Evolutionary conservation across 2,113 vertebrate species (phyloP).

Genomic region (Cromileptes altivelis): DNA sequence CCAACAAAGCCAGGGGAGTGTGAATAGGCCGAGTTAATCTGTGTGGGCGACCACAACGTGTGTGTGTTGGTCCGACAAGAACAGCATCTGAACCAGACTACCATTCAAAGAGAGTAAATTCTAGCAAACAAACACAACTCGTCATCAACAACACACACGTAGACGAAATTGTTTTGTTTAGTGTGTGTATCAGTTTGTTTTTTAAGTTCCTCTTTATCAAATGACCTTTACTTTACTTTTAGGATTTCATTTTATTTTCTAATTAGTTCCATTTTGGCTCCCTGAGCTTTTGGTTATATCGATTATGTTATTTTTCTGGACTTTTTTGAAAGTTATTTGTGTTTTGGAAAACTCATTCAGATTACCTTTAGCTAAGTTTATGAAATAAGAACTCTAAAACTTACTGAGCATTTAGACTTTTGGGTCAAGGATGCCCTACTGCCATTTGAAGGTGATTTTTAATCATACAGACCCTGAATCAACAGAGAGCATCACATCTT

Average conservation of each 20-base stretch:
- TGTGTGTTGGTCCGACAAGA: neutral
- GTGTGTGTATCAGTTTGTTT: neutral
- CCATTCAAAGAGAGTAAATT: neutral
- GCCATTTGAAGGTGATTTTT: neutral
- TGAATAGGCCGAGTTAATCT: conserved; percentile 10
- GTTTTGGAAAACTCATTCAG: neutral
- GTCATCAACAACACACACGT: neutral
- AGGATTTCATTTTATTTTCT: neutral
- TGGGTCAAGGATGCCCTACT: neutral
- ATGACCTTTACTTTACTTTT: neutral
- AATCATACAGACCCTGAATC: neutral
- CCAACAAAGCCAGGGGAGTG: conserved; percentile 6
- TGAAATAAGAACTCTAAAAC: neutral
- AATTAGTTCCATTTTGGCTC: neutral
- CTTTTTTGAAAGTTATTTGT: neutral
- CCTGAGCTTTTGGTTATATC: neutral
- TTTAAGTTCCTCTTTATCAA: neutral
- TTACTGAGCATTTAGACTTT: neutral
- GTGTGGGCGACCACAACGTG: neutral
- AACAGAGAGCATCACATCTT: neutral
- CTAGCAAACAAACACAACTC: neutral
- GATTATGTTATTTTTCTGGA: neutral
- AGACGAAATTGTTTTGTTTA: neutral
- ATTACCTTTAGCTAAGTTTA: neutral
- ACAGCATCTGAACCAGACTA: neutral